These are phyloP conservation scores for Drosophila gunungcola DNA, from an alignment of 1,140 invertebrate genomes.

Conservation along the genomic window DNA sequence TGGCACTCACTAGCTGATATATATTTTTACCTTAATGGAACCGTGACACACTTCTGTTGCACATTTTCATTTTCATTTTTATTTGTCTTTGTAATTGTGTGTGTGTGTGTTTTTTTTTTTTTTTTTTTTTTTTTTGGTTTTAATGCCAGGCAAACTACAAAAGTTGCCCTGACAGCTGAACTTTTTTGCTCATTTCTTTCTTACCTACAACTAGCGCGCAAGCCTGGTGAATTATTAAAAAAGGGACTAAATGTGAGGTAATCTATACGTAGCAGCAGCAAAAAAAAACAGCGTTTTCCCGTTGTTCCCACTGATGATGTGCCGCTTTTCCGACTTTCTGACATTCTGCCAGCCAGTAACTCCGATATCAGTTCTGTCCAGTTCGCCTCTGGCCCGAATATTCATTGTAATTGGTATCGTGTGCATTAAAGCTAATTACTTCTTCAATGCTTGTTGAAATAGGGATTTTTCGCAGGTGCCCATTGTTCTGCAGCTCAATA, in stretches of 20 bases:
- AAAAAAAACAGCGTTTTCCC: not conserved
- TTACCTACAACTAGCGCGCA: not conserved
- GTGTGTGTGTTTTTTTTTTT: too few relatives aligned
- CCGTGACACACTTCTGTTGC: slow-evolving; percentile 3
- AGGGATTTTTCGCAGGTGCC: not conserved
- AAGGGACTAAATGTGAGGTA: not conserved
- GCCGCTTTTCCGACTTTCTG: not conserved
- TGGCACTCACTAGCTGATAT: not conserved
- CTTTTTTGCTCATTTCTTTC: not conserved
- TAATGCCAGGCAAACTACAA: not conserved
- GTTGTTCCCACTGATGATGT: not conserved
- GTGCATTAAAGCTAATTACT: not conserved
- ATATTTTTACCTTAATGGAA: not conserved
- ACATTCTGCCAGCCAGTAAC: not conserved
- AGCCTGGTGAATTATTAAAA: slow-evolving; percentile 2
- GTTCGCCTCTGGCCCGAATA: not conserved
- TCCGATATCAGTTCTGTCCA: too few relatives aligned
- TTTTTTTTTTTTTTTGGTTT: not conserved
- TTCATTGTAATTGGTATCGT: not conserved
- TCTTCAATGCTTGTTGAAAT: too few relatives aligned
- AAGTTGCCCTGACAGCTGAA: not conserved
- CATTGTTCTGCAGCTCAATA: not conserved
- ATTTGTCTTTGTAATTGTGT: too few relatives aligned
- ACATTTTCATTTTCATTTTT: not conserved
- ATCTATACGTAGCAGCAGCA: too few relatives aligned